Evolutionary conservation across 2,797 vertebrate species (phyloP).

Genomic region (Cryptoblepharus egeriae): DNA sequence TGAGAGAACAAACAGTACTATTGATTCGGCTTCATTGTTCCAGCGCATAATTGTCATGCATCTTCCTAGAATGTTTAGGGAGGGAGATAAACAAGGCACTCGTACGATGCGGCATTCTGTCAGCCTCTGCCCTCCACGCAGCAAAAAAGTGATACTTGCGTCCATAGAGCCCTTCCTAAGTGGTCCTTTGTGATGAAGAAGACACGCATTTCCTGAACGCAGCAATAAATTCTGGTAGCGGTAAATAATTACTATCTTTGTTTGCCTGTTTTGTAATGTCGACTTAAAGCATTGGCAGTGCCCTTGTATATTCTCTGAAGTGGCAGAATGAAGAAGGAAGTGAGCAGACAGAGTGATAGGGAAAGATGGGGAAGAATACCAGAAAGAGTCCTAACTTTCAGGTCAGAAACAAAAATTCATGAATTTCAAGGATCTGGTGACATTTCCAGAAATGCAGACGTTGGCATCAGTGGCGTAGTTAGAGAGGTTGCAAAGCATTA

Average conservation of each 20-base stretch:
- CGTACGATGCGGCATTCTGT: slow-evolving; percentile 15
- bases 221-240: neutral
- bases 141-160: neutral
- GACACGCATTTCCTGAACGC: neutral
- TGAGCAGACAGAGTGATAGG: slow-evolving; percentile 11
- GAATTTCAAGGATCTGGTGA: neutral
- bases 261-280: slow-evolving; percentile 31
- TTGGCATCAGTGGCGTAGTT: too few relatives aligned
- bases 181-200: accelerated
- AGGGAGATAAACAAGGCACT: slow-evolving; percentile 40
- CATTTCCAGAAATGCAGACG: neutral
- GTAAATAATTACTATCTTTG: slow-evolving; percentile 35
- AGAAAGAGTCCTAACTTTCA: neutral
- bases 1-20: neutral
- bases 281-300: slow-evolving; percentile 29
- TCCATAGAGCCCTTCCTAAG: accelerated
- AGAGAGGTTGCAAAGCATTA: too few relatives aligned
- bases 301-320: slow-evolving; percentile 59
- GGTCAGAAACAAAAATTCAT: neutral
- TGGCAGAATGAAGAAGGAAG: neutral
- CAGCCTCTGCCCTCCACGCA: slow-evolving; percentile 2
- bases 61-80: neutral
- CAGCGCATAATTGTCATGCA: neutral
- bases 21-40: accelerated
- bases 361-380: accelerated